Percentiles rank a stretch among this genome's conserved stretches.
These are phyloP conservation scores for Pantala flavescens DNA, from an alignment of 1,140 invertebrate species.

Conservation along the genomic window DNA sequence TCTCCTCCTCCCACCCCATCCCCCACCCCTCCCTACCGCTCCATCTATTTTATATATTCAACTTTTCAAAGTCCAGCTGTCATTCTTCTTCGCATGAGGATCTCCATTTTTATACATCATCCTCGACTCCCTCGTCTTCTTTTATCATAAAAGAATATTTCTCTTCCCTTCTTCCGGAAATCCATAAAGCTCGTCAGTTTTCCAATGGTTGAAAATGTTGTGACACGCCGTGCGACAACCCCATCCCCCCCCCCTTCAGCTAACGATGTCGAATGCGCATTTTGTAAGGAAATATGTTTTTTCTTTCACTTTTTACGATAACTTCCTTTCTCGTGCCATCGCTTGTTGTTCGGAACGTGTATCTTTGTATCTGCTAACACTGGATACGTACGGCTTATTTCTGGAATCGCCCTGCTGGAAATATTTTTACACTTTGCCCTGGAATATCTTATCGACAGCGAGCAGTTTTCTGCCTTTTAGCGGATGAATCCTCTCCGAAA, in stretches of 20 bases:
- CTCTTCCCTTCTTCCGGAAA: conserved; percentile 3
- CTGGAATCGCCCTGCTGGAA: no score
- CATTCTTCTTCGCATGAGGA: conserved; percentile 8
- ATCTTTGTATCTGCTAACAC: not conserved
- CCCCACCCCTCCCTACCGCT: not conserved
- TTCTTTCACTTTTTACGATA: not conserved
- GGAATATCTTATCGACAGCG: no score
- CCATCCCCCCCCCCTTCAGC: not conserved
- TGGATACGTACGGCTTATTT: no score
- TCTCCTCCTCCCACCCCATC: not conserved
- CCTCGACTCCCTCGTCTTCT: not conserved
- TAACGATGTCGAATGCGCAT: conserved; percentile 1
- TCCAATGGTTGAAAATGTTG: conserved; percentile 2
- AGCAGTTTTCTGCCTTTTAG: no score
- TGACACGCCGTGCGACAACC: not conserved
- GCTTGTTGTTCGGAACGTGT: not conserved
- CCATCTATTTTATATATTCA: not conserved
- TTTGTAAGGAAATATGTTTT: not conserved
- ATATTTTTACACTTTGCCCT: no score
- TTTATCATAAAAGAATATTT: not conserved
- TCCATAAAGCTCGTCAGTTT: conserved; percentile 9
- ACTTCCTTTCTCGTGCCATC: not conserved
- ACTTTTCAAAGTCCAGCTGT: conserved; percentile 9
- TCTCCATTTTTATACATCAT: conserved; percentile 1
- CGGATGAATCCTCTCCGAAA: no score